Percentiles rank a stretch among this genome's conserved stretches.
These are phyloP conservation scores for Phymorhynchus buccinoides DNA, from an alignment of 1,140 invertebrate species.

Conservation along the genomic window DNA sequence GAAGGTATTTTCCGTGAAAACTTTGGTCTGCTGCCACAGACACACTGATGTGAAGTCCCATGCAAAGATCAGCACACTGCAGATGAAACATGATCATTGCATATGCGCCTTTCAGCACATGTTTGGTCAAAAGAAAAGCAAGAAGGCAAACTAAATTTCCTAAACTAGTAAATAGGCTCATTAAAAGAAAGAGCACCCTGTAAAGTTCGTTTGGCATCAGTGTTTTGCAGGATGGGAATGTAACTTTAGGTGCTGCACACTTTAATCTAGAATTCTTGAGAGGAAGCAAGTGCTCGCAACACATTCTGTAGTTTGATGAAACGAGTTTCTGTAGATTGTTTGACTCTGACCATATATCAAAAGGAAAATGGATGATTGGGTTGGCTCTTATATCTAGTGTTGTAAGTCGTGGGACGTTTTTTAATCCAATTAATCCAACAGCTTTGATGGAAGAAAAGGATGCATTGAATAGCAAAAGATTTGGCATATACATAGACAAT, in stretches of 20 bases:
- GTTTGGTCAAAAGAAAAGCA: not conserved
- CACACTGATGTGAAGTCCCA: not conserved
- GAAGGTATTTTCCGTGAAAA: not conserved
- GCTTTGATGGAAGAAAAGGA: not conserved
- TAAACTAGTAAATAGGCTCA: not conserved
- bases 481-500: not conserved
- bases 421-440: not conserved
- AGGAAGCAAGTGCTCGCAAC: not conserved
- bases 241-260: not conserved
- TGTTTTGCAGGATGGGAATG: not conserved
- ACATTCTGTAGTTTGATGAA: not conserved
- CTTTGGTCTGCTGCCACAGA: not conserved
- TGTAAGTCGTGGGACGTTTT: not conserved
- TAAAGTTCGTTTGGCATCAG: not conserved
- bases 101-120: not conserved
- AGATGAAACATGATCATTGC: not conserved
- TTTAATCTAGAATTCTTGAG: not conserved
- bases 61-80: not conserved
- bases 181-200: not conserved
- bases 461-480: not conserved
- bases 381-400: not conserved
- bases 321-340: not conserved
- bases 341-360: not conserved
- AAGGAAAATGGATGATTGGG: not conserved
- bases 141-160: not conserved